Evolutionary conservation across 2,113 vertebrate species (phyloP).

Genomic region (Riparia riparia): DNA sequence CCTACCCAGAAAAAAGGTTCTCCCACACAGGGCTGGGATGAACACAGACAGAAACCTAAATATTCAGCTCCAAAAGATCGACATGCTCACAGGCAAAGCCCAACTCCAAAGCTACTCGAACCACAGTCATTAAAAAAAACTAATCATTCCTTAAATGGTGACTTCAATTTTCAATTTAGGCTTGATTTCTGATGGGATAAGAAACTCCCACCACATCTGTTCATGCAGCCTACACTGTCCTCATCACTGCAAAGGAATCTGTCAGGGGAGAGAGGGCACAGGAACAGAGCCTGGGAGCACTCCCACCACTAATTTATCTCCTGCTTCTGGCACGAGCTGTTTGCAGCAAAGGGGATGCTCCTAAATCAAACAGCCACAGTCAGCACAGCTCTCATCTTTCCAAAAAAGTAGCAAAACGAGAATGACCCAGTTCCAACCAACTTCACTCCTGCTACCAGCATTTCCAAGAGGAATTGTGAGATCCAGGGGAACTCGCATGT

Average conservation of each 20-base stretch:
- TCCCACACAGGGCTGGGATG: not conserved
- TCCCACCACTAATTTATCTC: conserved; percentile 54
- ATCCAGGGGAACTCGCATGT: not conserved
- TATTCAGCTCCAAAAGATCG: not conserved
- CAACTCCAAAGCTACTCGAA: not conserved
- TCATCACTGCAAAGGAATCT: not conserved
- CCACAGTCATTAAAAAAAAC: not conserved
- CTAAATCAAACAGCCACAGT: conserved; percentile 31
- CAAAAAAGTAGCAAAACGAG: conserved; percentile 30
- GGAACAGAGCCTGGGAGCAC: not conserved
- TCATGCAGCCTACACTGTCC: not conserved
- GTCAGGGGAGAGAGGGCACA: not conserved
- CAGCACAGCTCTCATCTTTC: not conserved
- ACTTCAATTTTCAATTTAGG: conserved; percentile 38
- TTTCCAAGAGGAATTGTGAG: not conserved
- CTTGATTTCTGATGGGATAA: conserved; percentile 43
- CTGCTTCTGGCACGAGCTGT: conserved; percentile 2
- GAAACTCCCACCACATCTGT: conserved; percentile 60
- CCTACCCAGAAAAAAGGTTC: not conserved
- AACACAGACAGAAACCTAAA: not conserved
- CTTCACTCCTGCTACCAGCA: not conserved
- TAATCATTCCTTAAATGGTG: not conserved
- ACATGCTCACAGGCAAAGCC: not conserved
- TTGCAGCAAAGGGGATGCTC: conserved; percentile 23
- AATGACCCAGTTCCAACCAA: conserved; percentile 29